Conservation (phyloP, 2,888 invertebrate species). For the Heliconius sara region DNA sequence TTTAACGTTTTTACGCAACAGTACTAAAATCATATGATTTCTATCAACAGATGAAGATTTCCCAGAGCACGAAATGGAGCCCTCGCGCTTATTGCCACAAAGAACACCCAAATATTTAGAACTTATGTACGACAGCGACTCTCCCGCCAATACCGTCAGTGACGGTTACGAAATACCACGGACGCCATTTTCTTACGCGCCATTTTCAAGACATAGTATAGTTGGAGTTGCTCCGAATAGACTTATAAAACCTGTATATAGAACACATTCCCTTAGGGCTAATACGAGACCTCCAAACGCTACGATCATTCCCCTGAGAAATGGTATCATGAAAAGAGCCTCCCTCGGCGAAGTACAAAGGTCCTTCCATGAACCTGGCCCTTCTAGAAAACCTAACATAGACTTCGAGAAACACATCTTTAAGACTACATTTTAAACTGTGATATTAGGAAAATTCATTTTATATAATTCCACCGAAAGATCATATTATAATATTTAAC, state of each 20-base stretch:
- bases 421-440: conserved; percentile 80
- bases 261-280: conserved; percentile 70
- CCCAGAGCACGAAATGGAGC: conserved; percentile 74
- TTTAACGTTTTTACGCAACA: not conserved
- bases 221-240: conserved; percentile 73
- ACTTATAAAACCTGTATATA: conserved; percentile 64
- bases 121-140: conserved; percentile 85
- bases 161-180: conserved; percentile 88
- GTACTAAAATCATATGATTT: not conserved
- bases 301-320: conserved; percentile 74
- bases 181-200: conserved; percentile 61
- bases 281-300: conserved; percentile 70
- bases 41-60: conserved; percentile 69
- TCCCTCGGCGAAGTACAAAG: conserved; percentile 65
- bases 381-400: conserved; percentile 51
- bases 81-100: conserved; percentile 69
- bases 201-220: conserved; percentile 73
- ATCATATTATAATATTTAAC: conserved; percentile 67
- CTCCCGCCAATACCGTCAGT: conserved; percentile 66
- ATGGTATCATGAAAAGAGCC: conserved; percentile 68
- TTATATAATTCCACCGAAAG: conserved; percentile 71
- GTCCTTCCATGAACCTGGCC: conserved; percentile 51
- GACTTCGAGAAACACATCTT: conserved; percentile 66
- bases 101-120: conserved; percentile 86
- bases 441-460: conserved; percentile 66